Conservation (phyloP, 1,140 invertebrate species). For the Lordiphosa stackelbergi region DNA sequence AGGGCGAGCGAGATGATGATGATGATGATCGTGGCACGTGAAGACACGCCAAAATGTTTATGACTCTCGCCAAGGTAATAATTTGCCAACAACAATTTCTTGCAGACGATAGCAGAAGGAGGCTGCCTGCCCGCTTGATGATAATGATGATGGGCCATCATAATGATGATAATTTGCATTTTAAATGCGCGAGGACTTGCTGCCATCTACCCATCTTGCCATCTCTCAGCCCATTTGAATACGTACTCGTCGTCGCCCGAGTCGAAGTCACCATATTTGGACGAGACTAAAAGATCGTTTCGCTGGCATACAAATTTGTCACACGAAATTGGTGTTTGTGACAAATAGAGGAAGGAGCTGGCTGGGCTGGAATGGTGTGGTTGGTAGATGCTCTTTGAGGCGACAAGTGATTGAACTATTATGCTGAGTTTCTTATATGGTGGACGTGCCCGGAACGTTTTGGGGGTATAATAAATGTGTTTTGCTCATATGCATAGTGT, state of each 20-base stretch:
- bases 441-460: neutral
- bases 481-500: slow-evolving; percentile 49
- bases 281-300: slow-evolving; percentile 48
- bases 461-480: slow-evolving; percentile 43
- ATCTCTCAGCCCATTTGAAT: slow-evolving; percentile 60
- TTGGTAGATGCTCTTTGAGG: slow-evolving; percentile 33
- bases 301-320: slow-evolving; percentile 68
- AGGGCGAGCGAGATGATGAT: slow-evolving; percentile 4
- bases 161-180: slow-evolving; percentile 75
- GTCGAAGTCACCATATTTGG: slow-evolving; percentile 64
- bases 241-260: slow-evolving; percentile 36
- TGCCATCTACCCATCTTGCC: slow-evolving; percentile 1
- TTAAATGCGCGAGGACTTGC: slow-evolving; percentile 58
- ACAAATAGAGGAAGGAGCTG: slow-evolving; percentile 58
- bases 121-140: slow-evolving; percentile 14
- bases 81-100: slow-evolving; percentile 65
- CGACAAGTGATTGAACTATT: slow-evolving; percentile 74
- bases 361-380: neutral
- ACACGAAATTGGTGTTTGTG: slow-evolving; percentile 75
- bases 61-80: slow-evolving; percentile 67
- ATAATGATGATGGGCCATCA: slow-evolving; percentile 58
- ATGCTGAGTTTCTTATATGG: slow-evolving; percentile 47
- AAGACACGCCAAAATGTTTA: slow-evolving; percentile 72
- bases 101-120: slow-evolving; percentile 18
- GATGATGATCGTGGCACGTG: slow-evolving; percentile 59